phyloP scores from a whole-genome alignment of 2,888 invertebrate genomes.

The Corythucha ciliata region DNA sequence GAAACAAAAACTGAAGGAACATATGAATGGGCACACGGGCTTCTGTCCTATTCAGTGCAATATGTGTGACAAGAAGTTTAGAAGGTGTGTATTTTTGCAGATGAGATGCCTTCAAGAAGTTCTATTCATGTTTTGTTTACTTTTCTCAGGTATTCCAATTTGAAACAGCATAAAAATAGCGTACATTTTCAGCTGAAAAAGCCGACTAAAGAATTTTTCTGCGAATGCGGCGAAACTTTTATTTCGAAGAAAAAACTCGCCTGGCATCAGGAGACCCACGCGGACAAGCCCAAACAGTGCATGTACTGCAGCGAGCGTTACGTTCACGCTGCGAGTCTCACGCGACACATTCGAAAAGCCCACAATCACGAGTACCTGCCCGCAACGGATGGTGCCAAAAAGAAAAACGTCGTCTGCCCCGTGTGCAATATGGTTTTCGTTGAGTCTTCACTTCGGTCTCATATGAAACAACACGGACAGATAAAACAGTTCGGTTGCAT shows the following conservation, averaged over 20 bases:
- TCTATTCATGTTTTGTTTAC: background rate
- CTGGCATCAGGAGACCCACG: conserved; percentile 82
- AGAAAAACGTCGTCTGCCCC: conserved; percentile 65
- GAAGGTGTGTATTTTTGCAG: conserved; percentile 42
- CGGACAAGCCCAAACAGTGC: conserved; percentile 71
- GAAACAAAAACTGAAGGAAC: conserved; percentile 70
- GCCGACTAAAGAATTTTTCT: conserved; percentile 62
- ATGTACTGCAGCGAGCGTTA: conserved; percentile 78
- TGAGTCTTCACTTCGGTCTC: conserved; percentile 62
- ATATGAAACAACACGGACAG: conserved; percentile 56
- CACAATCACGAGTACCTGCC: conserved; percentile 36
- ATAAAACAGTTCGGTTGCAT: conserved; percentile 68
- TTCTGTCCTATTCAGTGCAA: conserved; percentile 71
- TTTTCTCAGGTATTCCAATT: conserved; percentile 55
- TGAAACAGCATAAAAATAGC: conserved; percentile 72
- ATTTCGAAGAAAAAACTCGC: conserved; percentile 73
- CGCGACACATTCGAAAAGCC: conserved; percentile 53
- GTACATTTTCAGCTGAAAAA: conserved; percentile 65
- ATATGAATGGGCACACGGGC: conserved; percentile 73
- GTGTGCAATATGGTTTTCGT: conserved; percentile 70
- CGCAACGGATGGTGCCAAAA: conserved; percentile 18
- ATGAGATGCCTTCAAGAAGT: background rate
- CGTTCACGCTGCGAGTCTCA: conserved; percentile 71
- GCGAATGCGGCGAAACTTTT: conserved; percentile 70
- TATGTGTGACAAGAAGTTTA: conserved; percentile 68